These are phyloP conservation scores for Drosophila anceps DNA, from an alignment of 2,888 invertebrate species.

Conservation along the genomic window DNA sequence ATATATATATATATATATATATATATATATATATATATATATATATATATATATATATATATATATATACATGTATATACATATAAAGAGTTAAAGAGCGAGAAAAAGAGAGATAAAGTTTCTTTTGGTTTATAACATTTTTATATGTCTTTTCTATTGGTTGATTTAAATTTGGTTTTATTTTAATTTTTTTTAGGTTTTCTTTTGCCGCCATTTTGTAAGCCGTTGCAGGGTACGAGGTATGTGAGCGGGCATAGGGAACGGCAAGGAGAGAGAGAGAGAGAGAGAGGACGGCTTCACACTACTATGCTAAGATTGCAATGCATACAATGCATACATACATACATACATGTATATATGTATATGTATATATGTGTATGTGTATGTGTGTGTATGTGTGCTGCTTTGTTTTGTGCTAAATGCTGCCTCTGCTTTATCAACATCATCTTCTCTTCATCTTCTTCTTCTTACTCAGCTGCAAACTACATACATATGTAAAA, in stretches of 20 bases:
- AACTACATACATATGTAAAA: slow-evolving; percentile 13
- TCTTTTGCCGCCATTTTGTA: slow-evolving; percentile 35
- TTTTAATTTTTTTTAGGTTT: not conserved
- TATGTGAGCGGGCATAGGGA: slow-evolving; percentile 4
- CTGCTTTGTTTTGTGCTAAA: slow-evolving; percentile 24
- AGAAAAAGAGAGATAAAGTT: slow-evolving; percentile 20
- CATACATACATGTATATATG: not conserved
- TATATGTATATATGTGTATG: slow-evolving; percentile 1
- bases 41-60: slow-evolving; percentile 18
- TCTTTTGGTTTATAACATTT: not conserved
- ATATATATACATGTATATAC: slow-evolving; percentile 16
- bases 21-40: slow-evolving; percentile 12
- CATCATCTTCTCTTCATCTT: slow-evolving; percentile 11
- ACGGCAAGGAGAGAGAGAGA: not conserved
- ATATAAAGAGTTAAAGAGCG: slow-evolving; percentile 12
- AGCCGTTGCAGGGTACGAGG: slow-evolving; percentile 9
- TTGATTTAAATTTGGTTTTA: not conserved
- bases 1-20: slow-evolving; percentile 28
- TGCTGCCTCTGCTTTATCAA: slow-evolving; percentile 18
- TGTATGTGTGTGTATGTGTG: slow-evolving; percentile 2
- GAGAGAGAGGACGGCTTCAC: slow-evolving; percentile 8
- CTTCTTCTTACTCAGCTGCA: slow-evolving; percentile 17
- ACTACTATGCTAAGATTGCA: slow-evolving; percentile 17
- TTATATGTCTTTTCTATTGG: not conserved
- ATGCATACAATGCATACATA: slow-evolving; percentile 1